phyloP scores from a whole-genome alignment of 35 echinoderm and acorn worm species.

The Heliocidaris tuberculata region DNA sequence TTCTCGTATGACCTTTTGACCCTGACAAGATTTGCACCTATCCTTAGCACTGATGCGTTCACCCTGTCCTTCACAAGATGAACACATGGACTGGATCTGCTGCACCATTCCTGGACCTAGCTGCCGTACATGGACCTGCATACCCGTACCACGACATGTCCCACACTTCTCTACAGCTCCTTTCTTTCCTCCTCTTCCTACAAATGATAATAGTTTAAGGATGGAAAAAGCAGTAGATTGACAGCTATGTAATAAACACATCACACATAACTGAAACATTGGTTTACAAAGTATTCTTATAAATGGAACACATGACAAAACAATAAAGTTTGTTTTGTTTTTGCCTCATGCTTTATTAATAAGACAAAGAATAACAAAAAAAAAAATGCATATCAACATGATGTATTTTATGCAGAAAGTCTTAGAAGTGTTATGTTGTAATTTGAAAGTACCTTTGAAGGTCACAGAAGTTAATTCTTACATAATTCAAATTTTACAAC shows the following conservation, averaged over 20 bases:
- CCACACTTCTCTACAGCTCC: conserved; percentile 91
- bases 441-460: too few relatives aligned
- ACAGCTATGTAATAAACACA: background rate
- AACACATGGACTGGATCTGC: conserved; percentile 83
- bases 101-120: conserved; percentile 96
- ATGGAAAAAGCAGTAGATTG: background rate
- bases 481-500: too few relatives aligned
- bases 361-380: too few relatives aligned
- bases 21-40: conserved; percentile 80
- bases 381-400: too few relatives aligned
- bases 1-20: conserved; percentile 79
- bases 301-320: too few relatives aligned
- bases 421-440: too few relatives aligned
- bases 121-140: conserved; percentile 82
- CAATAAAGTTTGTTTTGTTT: too few relatives aligned
- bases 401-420: too few relatives aligned
- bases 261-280: background rate
- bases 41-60: conserved; percentile 88
- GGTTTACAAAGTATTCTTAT: too few relatives aligned
- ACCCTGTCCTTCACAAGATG: conserved; percentile 74
- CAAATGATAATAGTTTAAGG: background rate
- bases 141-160: conserved; percentile 69
- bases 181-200: conserved; percentile 95
- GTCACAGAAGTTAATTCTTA: too few relatives aligned
- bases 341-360: too few relatives aligned